Base-by-base conservation (phyloP, 1,140 invertebrate species). In the Rhynchophorus ferrugineus region DNA sequence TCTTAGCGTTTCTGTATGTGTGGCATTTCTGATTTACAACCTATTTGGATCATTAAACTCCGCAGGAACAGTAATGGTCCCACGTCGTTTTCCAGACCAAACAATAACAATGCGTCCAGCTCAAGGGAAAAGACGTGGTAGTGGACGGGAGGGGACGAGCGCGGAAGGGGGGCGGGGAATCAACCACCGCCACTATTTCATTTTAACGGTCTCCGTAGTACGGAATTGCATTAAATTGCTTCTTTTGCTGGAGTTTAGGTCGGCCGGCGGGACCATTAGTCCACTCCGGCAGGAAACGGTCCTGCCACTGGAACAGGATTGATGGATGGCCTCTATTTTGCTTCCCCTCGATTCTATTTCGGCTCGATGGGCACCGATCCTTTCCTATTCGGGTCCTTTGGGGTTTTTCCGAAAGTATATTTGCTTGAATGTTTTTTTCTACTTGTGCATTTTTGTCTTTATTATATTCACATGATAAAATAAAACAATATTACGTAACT, bases 151-250 rank as follows among this genome's bases (percentile, higher is more conserved):
- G n/a, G n/a, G n/a, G n/a, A n/a, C n/a, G n/a, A n/a, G n/a, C n/a
- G n/a, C n/a, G n/a, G n/a, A n/a, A n/a, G n/a, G n/a, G n/a, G n/a
- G n/a, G n/a, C n/a, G n/a, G n/a, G n/a, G n/a, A n/a, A n/a, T n/a
- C n/a, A n/a, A n/a, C n/a, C n/a, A n/a, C n/a, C n/a, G n/a, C n/a
- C 62, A 68, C 58, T 71, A 71, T 71, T 71, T 71, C 68, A 71
- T 70, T 71, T 71, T 71, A 71, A 71, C 70, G 67, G 69, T 70
- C 67, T 68, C 68, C 61, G 60, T 60, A 65, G 67, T 60, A 62
- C 67, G 58, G 65, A 67, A 69, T 71, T 70, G 67, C 69, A 70
- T 70, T 70, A 70, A 70, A 69, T 63, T 67, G 67, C 68, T 70
- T 69, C 65, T 68, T 64, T 60, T 61, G 62, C 61, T n/a, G 47